A percentile compares a stretch with the other conserved stretches of the same genome.
Conservation (phyloP, 2,888 invertebrate species). For the Pollenia griseotomentosa region DNA sequence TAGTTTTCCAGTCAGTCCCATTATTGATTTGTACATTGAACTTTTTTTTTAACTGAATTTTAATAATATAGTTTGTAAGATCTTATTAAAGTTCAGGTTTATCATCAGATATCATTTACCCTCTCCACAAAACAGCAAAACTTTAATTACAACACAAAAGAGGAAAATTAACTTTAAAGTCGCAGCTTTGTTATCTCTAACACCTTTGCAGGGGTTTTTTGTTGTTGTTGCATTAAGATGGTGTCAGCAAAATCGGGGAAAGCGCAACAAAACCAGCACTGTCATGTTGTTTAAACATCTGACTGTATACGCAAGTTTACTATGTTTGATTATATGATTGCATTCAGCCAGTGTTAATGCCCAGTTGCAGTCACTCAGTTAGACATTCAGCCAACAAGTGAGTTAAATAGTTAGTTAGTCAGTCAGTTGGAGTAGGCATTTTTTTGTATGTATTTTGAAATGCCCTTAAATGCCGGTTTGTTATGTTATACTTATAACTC, state of each 20-base stretch:
- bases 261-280: constrained; percentile 11
- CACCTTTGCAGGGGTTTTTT: constrained; percentile 28
- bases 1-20: background rate
- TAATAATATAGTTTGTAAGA: background rate
- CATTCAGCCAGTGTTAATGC: constrained; percentile 62
- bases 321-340: constrained; percentile 69
- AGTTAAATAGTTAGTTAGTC: background rate
- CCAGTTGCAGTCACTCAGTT: constrained; percentile 49
- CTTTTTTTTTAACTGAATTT: too few relatives aligned
- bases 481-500: constrained; percentile 59
- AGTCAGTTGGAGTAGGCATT: constrained; percentile 47
- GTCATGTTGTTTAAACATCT: background rate
- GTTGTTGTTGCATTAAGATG: background rate
- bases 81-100: constrained; percentile 23
- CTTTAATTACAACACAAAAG: constrained; percentile 22
- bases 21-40: too few relatives aligned
- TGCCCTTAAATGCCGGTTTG: constrained; percentile 69
- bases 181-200: constrained; percentile 45
- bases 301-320: background rate
- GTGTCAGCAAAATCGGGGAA: constrained; percentile 4
- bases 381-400: background rate
- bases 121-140: background rate
- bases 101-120: constrained; percentile 9
- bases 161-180: constrained; percentile 14
- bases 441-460: constrained; percentile 37